Percentiles rank a stretch among this genome's conserved stretches.
phyloP scores from a whole-genome alignment of 2,797 vertebrate species.

The Myiothlypis chrysogaster region DNA sequence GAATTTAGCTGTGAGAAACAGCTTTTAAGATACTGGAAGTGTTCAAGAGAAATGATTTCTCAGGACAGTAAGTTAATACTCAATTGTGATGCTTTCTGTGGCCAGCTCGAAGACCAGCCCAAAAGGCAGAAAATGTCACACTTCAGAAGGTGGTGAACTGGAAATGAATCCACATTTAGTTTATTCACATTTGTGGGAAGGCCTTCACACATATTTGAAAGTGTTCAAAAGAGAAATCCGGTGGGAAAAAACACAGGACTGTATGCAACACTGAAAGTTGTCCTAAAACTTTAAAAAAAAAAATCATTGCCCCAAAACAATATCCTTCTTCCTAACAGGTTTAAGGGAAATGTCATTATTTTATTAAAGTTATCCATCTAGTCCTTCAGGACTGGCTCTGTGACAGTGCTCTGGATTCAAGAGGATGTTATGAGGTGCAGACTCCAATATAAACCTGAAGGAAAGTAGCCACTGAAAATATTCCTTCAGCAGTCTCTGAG shows the following conservation, averaged over 20 bases:
- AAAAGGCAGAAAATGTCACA: not conserved
- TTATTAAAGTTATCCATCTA: constrained; percentile 47
- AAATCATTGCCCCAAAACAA: not conserved
- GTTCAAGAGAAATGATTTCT: not conserved
- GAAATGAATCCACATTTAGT: not conserved
- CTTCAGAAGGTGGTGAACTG: not conserved
- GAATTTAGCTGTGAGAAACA: not conserved
- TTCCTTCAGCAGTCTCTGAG: not conserved
- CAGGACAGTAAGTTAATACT: not conserved
- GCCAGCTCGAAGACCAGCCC: not conserved
- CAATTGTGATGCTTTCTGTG: not conserved
- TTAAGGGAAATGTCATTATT: constrained; percentile 44
- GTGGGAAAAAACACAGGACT: not conserved
- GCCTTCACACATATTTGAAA: not conserved
- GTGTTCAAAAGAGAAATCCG: not conserved
- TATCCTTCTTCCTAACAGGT: constrained; percentile 33
- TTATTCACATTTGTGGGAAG: not conserved
- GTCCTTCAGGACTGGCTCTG: not conserved
- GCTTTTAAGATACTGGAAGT: not conserved
- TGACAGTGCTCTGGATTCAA: not conserved
- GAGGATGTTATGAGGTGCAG: not conserved
- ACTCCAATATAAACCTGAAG: not conserved
- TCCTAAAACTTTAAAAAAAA: not conserved
- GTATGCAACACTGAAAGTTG: not conserved
- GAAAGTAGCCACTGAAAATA: not conserved